Base-by-base conservation (phyloP, 2,888 invertebrate genomes). In the Drosophila villosipedis region DNA sequence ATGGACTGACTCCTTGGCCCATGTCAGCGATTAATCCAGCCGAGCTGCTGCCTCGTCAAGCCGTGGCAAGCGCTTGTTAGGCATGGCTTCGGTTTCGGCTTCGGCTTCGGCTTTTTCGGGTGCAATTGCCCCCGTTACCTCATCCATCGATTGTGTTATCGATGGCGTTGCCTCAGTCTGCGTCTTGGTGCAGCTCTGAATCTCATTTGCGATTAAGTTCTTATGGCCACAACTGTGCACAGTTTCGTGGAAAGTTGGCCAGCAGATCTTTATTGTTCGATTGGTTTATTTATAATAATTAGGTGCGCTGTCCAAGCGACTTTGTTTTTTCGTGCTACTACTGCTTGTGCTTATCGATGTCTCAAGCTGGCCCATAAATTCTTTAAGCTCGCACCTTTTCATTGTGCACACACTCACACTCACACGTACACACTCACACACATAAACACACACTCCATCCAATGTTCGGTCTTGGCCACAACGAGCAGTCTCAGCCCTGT, bases 21-120 rank as follows among this genome's bases (percentile, higher is more conserved):
- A 90, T 93, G 93, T 93, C 92, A 92, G 83, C 93, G 93, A 93
- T 93, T 93, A 93, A 93, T 93, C 91, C 92, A 90, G 89, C 83
- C 89, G 91, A 57, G 81, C 88, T 89, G 89, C 83, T 90, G 89
- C 91, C 91, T 91, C 92, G 92, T 92, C 92, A 92, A 57, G 57
- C 91, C 73, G 76, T 74, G 67, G 75, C 65, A 68, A 71, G 79
- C 72, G 88, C 90, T 85, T 89, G 90, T 86, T 89, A 87, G 83
- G 69, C 85, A 57, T 1, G n/a, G 28, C 35, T 25, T 25, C 47
- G 66, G 59, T 54, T 69, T 78, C 0, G 28, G 5, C 28, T 19
- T 25, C 50, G 30, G 30, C 30, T 25, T 19, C 47, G 66, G 61
- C 54, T 69, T 78, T 84, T 68, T 80, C n/a, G 25, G 83, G 70